Evolutionary conservation across 2,113 vertebrate genomes (phyloP), one percentile per base, ranked within the genome.

Genomic region (Lates calcarifer): DNA sequence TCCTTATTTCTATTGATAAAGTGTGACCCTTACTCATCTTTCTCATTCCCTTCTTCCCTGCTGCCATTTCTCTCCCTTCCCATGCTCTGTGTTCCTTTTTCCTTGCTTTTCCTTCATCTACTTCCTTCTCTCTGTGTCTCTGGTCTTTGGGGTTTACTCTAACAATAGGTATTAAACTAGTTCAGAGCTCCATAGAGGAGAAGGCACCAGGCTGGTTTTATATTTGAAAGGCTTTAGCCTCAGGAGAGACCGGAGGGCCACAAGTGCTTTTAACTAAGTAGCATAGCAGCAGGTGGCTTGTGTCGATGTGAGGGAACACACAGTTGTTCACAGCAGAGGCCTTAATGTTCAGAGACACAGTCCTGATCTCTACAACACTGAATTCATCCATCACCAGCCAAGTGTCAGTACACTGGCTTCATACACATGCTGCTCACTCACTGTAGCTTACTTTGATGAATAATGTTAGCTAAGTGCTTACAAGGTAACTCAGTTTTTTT

Each of bases 111-210:
- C 74, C 55, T 65, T 60, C 81, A 26, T 74, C 73, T 77, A 61
- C 62, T 60, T 71, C 82, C 73, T 45, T 29, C 29, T 70, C 87
- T 83, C 81, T 35, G 64, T 75, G 85, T 84, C 84, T 79, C 83
- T 63, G 71, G 86, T 92, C 91, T 93, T 87, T 81, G 51, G 90
- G 89, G 81, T 90, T 80, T 80, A 61, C 83, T 81, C 92, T 92
- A 95, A 94, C 92, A 94, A 93, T 94, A 94, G 93, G 67, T 83
- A 78, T 91, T 94, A 90, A 94, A 95, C 93, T 94, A 94, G 93
- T 95, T 95, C 87, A 93, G 82, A 57, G 82, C 85, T 87, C 91
- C 83, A 78, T 81, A 71, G 91, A 92, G 91, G 87, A 80, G 82
- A 69, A 79, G 82, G 67, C 86, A 82, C 66, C 22, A 41, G 88